phyloP scores from a whole-genome alignment of 2,888 invertebrate genomes.

The Orthonychiurus folsomi region DNA sequence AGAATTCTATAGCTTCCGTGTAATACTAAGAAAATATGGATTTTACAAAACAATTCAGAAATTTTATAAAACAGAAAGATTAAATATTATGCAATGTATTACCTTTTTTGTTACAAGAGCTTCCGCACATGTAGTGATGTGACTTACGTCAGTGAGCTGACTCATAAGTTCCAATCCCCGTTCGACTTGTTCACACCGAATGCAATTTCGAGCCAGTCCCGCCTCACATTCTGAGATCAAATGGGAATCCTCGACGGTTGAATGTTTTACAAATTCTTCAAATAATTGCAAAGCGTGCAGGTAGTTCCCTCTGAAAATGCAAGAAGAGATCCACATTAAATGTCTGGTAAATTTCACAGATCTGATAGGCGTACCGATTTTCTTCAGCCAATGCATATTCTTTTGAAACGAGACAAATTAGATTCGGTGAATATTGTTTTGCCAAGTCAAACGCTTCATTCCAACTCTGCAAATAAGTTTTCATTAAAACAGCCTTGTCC shows the following conservation, averaged over 20 bases:
- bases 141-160: background rate
- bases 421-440: background rate
- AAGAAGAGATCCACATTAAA: background rate
- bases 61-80: background rate
- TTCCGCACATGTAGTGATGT: background rate
- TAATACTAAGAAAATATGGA: background rate
- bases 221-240: background rate
- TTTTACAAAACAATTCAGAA: background rate
- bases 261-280: background rate
- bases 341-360: background rate
- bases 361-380: background rate
- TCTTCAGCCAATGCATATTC: background rate
- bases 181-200: background rate
- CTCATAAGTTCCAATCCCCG: background rate
- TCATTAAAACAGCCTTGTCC: background rate
- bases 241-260: background rate
- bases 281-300: background rate
- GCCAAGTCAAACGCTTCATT: background rate
- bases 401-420: constrained; percentile 1
- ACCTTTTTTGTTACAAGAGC: background rate
- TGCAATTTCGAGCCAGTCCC: background rate
- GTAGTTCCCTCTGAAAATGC: background rate
- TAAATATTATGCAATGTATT: background rate
- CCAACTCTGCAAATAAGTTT: background rate
- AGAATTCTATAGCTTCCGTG: background rate